Evolutionary conservation across 2,888 invertebrate genomes (phyloP).

Genomic region (Scelioninae gen. 1): DNA sequence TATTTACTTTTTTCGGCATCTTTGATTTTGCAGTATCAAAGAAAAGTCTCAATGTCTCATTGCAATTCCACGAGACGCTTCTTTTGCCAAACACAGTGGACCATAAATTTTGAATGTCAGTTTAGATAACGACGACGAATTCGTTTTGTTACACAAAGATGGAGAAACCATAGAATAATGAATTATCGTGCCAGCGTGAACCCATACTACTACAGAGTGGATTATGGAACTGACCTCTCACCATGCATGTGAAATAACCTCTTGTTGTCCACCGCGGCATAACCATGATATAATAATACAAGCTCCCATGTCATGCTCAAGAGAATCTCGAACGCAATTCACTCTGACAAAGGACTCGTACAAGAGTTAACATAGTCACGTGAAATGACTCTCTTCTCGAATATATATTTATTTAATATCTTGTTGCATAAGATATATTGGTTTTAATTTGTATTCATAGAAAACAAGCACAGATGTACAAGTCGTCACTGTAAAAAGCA

Average conservation of each 20-base stretch:
- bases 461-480: too few relatives aligned
- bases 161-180: slow-evolving; percentile 55
- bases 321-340: slow-evolving; percentile 59
- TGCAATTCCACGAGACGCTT: slow-evolving; percentile 27
- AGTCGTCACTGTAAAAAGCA: too few relatives aligned
- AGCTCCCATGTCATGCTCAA: slow-evolving; percentile 60
- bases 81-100: slow-evolving; percentile 21
- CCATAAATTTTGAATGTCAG: slow-evolving; percentile 50
- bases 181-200: slow-evolving; percentile 29
- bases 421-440: slow-evolving; percentile 18
- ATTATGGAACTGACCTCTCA: slow-evolving; percentile 59
- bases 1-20: slow-evolving; percentile 30
- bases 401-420: slow-evolving; percentile 26
- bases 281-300: slow-evolving; percentile 61
- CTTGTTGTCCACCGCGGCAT: slow-evolving; percentile 57
- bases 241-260: slow-evolving; percentile 57
- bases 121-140: slow-evolving; percentile 33
- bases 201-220: slow-evolving; percentile 13
- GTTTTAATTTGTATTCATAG: too few relatives aligned
- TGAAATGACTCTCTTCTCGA: slow-evolving; percentile 30
- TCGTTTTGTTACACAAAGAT: slow-evolving; percentile 20
- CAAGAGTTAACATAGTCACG: slow-evolving; percentile 54
- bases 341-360: slow-evolving; percentile 49
- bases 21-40: slow-evolving; percentile 17
- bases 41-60: slow-evolving; percentile 13